Evolutionary conservation across 2,888 invertebrate genomes (phyloP), one percentile per base, ranked within the genome.

Genomic region (Amblyjoppa fuscipennis): DNA sequence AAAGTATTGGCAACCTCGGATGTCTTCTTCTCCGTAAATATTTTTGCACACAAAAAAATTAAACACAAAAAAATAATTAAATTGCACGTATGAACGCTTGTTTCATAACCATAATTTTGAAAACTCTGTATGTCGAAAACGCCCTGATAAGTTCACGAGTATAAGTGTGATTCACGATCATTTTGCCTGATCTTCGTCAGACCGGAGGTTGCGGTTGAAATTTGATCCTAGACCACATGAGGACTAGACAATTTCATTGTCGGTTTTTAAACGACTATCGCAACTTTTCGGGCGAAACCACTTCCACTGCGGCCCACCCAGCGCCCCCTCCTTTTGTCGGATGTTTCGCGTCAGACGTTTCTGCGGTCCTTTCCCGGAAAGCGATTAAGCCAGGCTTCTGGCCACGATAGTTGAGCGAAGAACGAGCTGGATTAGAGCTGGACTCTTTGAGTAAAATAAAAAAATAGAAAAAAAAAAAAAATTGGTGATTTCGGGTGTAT

Each of bases 351-450:
- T 53, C 70, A 83, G 87, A 81, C 83, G 34, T 51, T 78, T 85
- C 81, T 73, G 31, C 70, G 16, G 80, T 83, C 83, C 80, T 85
- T 88, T 88, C 87, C 85, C 83, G 83, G 87, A 88, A 88, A 84
- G 81, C 87, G 87, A 88, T 88, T 88, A 88, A 87, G 85, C 84
- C 86, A 85, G 71, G 75, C 79, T 85, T 81, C 76, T 76, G 41
- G 53, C 59, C 75, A 70, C 75, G 41, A 81, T 68, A 75, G 61
- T 71, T 71, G 53, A 83, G 64, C 71, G 75, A 84, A 81, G 59
- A 69, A 76, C 83, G 75, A 49, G 73, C n/a, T 70, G 81, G 87
- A 87, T 88, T 85, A 75, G 86, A 87, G 87, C 75, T 75, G 68
- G 73, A 74, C 68, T 81, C 73, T 79, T 20, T 20, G 20, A 20